Evolutionary conservation across 2,888 invertebrate species (phyloP), one percentile per base, ranked within the genome.

Genomic region (Rhingia rostrata): DNA sequence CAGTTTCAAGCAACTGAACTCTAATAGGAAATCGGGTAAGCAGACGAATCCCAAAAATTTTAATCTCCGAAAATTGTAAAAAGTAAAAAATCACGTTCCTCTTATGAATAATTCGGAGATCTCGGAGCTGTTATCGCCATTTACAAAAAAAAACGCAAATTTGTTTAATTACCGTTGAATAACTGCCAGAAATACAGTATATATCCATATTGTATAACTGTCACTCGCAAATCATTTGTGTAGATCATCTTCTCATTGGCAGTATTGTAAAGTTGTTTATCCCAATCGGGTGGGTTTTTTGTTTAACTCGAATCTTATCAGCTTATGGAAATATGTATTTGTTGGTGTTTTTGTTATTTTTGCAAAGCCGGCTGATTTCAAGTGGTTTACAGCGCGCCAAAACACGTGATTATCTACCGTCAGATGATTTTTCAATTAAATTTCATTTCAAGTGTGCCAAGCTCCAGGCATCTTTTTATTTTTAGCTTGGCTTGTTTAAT

Each of bases 241-340:
- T 22, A 47, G 6, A 63, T 22, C 35, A 6, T 58, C 41, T 30
- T 41, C 4, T 35, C 12, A 54, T 35, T 43, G 49, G 30, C 35
- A 6, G 30, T 7, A 14, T 37, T 63, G 37, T 63, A 49, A 12
- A 63, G 7, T 4, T 4, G 37, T 37, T 49, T 37, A 63, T 7
- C 37, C 22, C 22, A 61, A 35, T 47, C 35, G 22, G 22, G 39
- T 39, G 30, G 22, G 5, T 39, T 51, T 30, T 64, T n/a, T 39
- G 51, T 41, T 51, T 14, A 10, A 5, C 6, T n/a, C 35, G 12
- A 61, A 47, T 61, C 61, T 63, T 63, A 63, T 63, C 63, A 49
- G 63, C 63, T 39, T 12, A 37, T 39, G 12, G 35, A 39, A 63
- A 63, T 37, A 37, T 22, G 63, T 30, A 37, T 49, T 49, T 39